phyloP scores from a whole-genome alignment of 1,140 invertebrate species.

The Calliopsis andreniformis region DNA sequence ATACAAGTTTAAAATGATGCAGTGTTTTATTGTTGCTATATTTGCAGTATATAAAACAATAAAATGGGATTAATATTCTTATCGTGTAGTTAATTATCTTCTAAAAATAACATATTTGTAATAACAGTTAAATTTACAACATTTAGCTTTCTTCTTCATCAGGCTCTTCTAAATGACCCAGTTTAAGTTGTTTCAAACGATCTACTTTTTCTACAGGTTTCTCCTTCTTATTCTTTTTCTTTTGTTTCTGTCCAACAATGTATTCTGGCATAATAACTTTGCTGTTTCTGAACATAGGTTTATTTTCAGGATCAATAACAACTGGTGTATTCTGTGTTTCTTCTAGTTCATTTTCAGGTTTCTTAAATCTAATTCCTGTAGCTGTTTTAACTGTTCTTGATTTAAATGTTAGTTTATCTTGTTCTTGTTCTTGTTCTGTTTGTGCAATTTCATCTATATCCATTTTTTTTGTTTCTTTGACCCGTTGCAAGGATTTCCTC shows the following conservation, averaged over 20 bases:
- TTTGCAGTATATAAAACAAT: constrained; percentile 16
- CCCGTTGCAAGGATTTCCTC: constrained; percentile 75
- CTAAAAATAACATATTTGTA: neutral
- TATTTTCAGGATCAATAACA: constrained; percentile 75
- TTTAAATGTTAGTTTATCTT: constrained; percentile 62
- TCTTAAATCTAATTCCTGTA: constrained; percentile 67
- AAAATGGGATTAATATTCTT: neutral
- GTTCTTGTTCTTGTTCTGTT: constrained; percentile 48
- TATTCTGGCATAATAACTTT: constrained; percentile 91
- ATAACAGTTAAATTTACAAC: constrained; percentile 1
- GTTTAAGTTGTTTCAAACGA: constrained; percentile 79
- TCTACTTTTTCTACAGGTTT: constrained; percentile 67
- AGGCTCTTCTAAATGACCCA: constrained; percentile 84
- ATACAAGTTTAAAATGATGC: neutral
- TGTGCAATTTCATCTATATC: constrained; percentile 51
- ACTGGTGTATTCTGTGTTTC: constrained; percentile 18
- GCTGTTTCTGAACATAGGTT: constrained; percentile 83
- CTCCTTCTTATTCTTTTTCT: constrained; percentile 81
- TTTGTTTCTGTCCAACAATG: constrained; percentile 85
- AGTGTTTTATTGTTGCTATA: constrained; percentile 25
- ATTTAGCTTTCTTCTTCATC: constrained; percentile 75
- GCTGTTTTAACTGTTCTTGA: constrained; percentile 63
- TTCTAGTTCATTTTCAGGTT: constrained; percentile 33
- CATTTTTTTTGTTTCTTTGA: constrained; percentile 70
- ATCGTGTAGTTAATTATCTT: neutral